Base-by-base conservation (phyloP, 2,888 invertebrate genomes). In the Lysandra coridon region DNA sequence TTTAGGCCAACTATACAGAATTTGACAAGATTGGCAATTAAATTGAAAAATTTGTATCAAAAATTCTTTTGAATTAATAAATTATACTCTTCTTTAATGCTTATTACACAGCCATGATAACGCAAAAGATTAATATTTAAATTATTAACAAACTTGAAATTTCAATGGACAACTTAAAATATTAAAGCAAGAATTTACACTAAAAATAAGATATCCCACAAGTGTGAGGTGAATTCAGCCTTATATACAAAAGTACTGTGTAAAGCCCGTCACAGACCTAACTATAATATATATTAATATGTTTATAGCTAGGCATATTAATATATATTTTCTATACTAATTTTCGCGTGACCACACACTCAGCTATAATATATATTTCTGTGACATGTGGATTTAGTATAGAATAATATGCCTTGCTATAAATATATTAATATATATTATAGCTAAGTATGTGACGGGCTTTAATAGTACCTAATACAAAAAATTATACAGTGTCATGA, bases 211-310 rank as follows among this genome's bases (percentile, higher is more conserved):
- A 80, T 78, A 85, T 79, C 79, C 80, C 80, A 81, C 80, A 80
- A 76, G 64, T 57, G 33, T 74, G 49, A 64, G 76, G 73, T 86
- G 86, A 83, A 84, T 86, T 90, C 89, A 91, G 89, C 90, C 89
- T 90, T 91, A 91, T 91, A 84, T 91, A 91, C 90, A 91, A 85
- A 89, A 86, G 84, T 80, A 80, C 78, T 17, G 17, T 57, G 1
- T 17, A 57, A 17, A 23, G 23, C 23, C 23, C 23, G 0, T 23
- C 23, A 23, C 23, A 23, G 23, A 23, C 0, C 23, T 23, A 23
- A 0, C 23, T 23, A 23, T 23, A 23, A 23, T 23, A 23, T 23
- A 23, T 23, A 23, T 23, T 23, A 23, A 23, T 23, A 23, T 23
- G 23, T 23, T 23, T 23, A 23, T 23, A 23, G 23, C 23, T 23